phyloP scores from a whole-genome alignment of 2,797 vertebrate genomes.

The Pogoniulus pusillus region DNA sequence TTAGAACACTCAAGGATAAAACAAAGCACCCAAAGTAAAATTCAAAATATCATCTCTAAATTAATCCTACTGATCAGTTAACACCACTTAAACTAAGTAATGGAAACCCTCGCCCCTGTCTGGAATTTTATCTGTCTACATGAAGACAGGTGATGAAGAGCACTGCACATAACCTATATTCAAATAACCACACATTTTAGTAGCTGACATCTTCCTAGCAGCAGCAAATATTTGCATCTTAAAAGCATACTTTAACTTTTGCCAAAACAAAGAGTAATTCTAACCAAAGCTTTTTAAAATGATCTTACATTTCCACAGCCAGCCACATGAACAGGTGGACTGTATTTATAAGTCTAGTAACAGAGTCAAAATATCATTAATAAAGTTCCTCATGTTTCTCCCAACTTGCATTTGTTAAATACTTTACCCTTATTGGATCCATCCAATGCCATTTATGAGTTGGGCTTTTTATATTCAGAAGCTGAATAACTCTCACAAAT shows the following conservation, averaged over 20 bases:
- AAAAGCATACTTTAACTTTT: not conserved
- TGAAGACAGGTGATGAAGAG: not conserved
- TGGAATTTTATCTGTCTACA: not conserved
- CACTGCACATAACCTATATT: not conserved
- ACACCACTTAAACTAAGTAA: not conserved
- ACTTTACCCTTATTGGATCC: conserved; percentile 85
- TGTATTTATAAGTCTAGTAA: not conserved
- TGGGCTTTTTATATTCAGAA: conserved; percentile 84
- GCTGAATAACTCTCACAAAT: conserved; percentile 92
- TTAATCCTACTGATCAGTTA: not conserved
- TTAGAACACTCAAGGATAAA: not conserved
- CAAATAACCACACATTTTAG: not conserved
- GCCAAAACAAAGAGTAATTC: not conserved
- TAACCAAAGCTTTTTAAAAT: not conserved
- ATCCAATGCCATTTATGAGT: conserved; percentile 94
- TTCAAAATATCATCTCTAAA: not conserved
- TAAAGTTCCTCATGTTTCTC: not conserved
- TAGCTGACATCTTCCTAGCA: not conserved
- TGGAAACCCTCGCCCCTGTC: not conserved
- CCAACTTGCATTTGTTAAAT: not conserved
- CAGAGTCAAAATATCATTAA: not conserved
- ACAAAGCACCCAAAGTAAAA: not conserved
- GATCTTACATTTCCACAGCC: not conserved
- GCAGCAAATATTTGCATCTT: not conserved
- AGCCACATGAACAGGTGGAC: not conserved